Evolutionary conservation across 2,888 invertebrate species (phyloP).

Genomic region (Lycaena phlaeas): DNA sequence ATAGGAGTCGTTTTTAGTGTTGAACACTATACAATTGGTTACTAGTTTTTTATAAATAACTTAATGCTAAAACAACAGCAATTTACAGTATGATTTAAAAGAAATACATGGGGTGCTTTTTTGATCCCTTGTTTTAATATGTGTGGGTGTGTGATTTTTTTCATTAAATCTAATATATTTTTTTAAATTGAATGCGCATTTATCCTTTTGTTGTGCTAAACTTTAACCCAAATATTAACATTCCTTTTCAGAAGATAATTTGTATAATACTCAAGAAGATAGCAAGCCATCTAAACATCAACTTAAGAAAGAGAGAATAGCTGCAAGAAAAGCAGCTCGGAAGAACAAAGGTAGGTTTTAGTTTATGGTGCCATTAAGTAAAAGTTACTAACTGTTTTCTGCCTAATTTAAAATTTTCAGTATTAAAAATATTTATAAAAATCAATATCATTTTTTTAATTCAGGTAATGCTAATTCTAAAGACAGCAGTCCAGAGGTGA

Average conservation of each 20-base stretch:
- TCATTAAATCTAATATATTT: too few relatives aligned
- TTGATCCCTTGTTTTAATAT: too few relatives aligned
- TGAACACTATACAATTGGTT: too few relatives aligned
- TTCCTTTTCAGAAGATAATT: constrained; percentile 60
- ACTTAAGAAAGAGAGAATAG: constrained; percentile 75
- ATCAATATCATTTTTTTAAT: constrained; percentile 17
- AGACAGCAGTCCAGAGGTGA: constrained; percentile 41
- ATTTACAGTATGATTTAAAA: too few relatives aligned
- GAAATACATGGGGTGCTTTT: too few relatives aligned
- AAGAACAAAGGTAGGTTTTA: constrained; percentile 51
- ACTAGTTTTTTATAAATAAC: too few relatives aligned
- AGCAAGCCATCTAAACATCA: constrained; percentile 76
- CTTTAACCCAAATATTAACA: constrained; percentile 16
- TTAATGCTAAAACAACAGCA: too few relatives aligned
- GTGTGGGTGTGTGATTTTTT: background rate
- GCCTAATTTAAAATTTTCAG: too few relatives aligned
- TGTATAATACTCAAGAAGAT: constrained; percentile 65
- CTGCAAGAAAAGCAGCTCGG: constrained; percentile 70
- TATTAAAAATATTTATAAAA: background rate
- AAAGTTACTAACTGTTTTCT: too few relatives aligned
- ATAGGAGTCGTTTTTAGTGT: too few relatives aligned
- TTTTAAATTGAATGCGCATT: background rate
- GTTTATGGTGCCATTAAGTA: background rate
- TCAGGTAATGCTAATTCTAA: constrained; percentile 51
- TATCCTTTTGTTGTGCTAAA: too few relatives aligned